Percentiles rank a stretch among this genome's conserved stretches.
Evolutionary conservation across 2,888 invertebrate genomes (phyloP).

Genomic region (Axea sp.): DNA sequence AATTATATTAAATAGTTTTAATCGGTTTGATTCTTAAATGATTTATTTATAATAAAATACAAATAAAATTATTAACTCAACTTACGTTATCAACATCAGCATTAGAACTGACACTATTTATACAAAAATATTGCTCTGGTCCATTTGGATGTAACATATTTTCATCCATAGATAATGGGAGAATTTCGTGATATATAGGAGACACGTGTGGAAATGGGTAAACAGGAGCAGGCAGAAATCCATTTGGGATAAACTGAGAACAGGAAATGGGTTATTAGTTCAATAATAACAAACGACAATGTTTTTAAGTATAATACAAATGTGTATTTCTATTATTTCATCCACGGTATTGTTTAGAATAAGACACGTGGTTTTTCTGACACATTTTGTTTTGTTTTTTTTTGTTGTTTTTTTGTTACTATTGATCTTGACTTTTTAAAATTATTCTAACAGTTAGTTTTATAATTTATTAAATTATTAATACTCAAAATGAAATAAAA

Average conservation of each 20-base stretch:
- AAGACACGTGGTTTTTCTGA: background rate
- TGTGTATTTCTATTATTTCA: conserved; percentile 41
- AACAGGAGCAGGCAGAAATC: conserved; percentile 69
- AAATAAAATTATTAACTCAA: conserved; percentile 2
- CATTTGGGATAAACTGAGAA: conserved; percentile 69
- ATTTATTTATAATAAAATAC: no score
- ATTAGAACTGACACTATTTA: conserved; percentile 51
- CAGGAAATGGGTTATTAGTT: conserved; percentile 23
- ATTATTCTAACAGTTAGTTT: no score
- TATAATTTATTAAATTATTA: no score
- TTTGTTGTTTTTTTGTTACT: no score
- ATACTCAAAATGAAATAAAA: no score
- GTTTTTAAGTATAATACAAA: conserved; percentile 60
- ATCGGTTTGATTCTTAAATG: no score
- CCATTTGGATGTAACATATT: conserved; percentile 66
- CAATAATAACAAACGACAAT: background rate
- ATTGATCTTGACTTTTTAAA: no score
- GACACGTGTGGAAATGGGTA: conserved; percentile 69
- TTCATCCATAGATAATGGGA: conserved; percentile 58
- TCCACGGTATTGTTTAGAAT: background rate
- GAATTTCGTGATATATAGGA: conserved; percentile 63
- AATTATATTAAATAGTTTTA: no score
- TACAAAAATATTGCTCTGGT: conserved; percentile 71
- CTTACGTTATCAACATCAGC: conserved; percentile 16
- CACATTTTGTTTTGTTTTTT: conserved; percentile 6